Evolutionary conservation across 2,113 vertebrate species (phyloP).

Genomic region (Hemibates koningsi): DNA sequence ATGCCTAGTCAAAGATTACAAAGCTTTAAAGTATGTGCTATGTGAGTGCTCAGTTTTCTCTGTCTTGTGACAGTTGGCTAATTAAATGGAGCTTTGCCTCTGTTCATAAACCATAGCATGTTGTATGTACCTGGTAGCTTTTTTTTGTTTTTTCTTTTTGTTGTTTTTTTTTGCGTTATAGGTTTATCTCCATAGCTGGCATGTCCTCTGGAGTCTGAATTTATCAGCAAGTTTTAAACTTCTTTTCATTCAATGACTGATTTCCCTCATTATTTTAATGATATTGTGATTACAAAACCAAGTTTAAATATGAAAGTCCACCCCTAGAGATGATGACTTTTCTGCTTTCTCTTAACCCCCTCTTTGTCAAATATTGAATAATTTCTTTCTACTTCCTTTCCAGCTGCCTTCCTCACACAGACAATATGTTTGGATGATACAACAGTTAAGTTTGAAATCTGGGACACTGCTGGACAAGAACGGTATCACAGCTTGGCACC

Average conservation of each 20-base stretch:
- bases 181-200: neutral
- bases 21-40: constrained; percentile 30
- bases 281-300: neutral
- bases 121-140: neutral
- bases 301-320: neutral
- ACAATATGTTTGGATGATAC: constrained; percentile 98
- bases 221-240: too few relatives aligned
- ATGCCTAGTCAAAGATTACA: constrained; percentile 57
- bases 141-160: neutral
- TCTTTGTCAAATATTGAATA: neutral
- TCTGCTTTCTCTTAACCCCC: neutral
- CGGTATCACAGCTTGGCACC: constrained; percentile 97
- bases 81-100: neutral
- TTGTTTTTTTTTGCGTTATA: accelerated
- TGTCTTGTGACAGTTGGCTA: constrained; percentile 64
- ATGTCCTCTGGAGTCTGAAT: neutral
- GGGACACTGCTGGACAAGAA: constrained; percentile 98
- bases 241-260: neutral
- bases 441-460: constrained; percentile 99
- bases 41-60: constrained; percentile 4
- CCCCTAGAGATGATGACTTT: neutral
- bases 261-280: neutral
- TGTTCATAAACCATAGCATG: neutral
- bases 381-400: neutral
- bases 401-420: constrained; percentile 98